phyloP scores from a whole-genome alignment of 1,140 invertebrate genomes.

The Copidosoma floridanum region DNA sequence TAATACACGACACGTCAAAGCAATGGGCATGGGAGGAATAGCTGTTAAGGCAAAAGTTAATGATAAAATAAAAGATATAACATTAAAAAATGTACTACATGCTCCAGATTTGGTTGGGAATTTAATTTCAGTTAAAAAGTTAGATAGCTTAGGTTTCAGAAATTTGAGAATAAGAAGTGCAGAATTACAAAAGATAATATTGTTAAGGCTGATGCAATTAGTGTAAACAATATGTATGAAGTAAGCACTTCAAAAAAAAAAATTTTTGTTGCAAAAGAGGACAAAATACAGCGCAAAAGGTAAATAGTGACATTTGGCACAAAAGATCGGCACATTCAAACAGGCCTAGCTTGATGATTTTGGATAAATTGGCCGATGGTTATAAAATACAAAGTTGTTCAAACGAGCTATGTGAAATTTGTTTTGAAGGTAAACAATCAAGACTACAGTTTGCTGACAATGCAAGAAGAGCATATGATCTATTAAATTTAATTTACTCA shows the following conservation, averaged over 20 bases:
- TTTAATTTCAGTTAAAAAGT: slow-evolving; percentile 3
- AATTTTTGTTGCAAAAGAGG: neutral
- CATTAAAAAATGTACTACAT: slow-evolving; percentile 4
- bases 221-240: neutral
- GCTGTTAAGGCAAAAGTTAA: neutral
- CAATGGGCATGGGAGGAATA: neutral
- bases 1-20: neutral
- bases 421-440: too few species aligned
- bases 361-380: too few species aligned
- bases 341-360: too few species aligned
- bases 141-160: neutral
- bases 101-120: slow-evolving; percentile 4
- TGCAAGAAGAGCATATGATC: too few species aligned
- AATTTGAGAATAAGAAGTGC: neutral
- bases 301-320: too few species aligned
- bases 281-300: too few species aligned
- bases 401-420: too few species aligned
- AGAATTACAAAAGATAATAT: neutral
- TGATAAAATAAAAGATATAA: neutral
- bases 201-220: neutral
- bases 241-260: neutral
- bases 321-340: too few species aligned
- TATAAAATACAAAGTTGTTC: too few species aligned
- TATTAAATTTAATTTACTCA: too few species aligned
- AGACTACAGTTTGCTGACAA: too few species aligned